These are phyloP conservation scores for Coelinius sp. DNA, from an alignment of 2,888 invertebrate genomes.

Conservation along the genomic window DNA sequence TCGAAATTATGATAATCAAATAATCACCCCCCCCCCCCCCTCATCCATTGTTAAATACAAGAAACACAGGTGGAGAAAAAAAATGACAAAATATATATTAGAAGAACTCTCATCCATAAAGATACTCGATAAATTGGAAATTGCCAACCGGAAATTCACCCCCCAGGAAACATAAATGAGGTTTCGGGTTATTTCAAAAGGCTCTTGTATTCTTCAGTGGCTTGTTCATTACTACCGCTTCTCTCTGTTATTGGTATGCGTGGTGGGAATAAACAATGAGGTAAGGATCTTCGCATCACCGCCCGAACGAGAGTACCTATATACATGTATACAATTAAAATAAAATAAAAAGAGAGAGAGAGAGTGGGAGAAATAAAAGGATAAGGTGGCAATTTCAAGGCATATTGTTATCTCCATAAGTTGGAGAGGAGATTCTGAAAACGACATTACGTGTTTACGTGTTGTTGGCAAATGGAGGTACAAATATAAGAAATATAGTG, in stretches of 20 bases:
- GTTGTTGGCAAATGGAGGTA: constrained; percentile 35
- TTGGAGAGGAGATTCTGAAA: not conserved
- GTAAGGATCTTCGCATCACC: constrained; percentile 38
- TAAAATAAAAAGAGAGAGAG: not conserved
- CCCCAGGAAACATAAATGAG: constrained; percentile 35
- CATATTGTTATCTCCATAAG: not conserved
- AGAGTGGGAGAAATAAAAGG: not conserved
- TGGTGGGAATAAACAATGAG: constrained; percentile 38
- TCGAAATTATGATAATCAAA: constrained; percentile 1
- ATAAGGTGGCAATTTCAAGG: not conserved
- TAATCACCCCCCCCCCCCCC: not conserved
- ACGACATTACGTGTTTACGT: constrained; percentile 26
- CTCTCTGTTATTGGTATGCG: constrained; percentile 22
- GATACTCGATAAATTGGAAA: constrained; percentile 26
- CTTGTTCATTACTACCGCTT: constrained; percentile 17
- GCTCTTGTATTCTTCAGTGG: constrained; percentile 9
- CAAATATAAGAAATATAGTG: not conserved
- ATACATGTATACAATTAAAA: constrained; percentile 8
- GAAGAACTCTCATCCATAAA: constrained; percentile 14
- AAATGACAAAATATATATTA: not conserved
- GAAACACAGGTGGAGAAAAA: not conserved
- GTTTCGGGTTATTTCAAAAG: constrained; percentile 29
- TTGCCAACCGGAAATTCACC: constrained; percentile 30
- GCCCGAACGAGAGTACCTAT: constrained; percentile 5
- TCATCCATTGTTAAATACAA: not conserved